Evolutionary conservation across 2,888 invertebrate genomes (phyloP).

Genomic region (Nasonia oneida): DNA sequence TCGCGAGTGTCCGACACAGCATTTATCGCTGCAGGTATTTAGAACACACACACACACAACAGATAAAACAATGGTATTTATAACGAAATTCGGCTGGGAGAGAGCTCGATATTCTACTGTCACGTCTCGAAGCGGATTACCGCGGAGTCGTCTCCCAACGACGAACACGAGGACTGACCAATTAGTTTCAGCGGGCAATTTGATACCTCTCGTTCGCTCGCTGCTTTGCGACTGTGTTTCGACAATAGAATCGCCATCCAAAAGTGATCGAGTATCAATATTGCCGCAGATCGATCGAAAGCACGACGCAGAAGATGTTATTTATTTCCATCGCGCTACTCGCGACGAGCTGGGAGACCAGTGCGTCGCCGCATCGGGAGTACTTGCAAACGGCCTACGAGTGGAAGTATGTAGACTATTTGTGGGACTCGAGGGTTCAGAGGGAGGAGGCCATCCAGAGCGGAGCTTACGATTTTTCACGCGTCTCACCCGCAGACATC

Average conservation of each 20-base stretch:
- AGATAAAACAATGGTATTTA: slow-evolving; percentile 7
- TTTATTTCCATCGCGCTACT: not conserved
- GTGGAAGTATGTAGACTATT: slow-evolving; percentile 87
- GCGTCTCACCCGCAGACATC: slow-evolving; percentile 35
- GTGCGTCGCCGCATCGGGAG: not conserved
- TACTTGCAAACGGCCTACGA: slow-evolving; percentile 80
- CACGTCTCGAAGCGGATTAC: not conserved
- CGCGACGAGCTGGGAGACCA: not conserved
- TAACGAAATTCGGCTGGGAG: not conserved
- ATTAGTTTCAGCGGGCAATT: not conserved
- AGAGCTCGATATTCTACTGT: not conserved
- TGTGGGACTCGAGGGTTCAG: slow-evolving; percentile 82
- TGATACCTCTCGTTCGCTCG: not conserved
- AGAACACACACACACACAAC: not conserved
- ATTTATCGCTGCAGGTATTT: slow-evolving; percentile 8
- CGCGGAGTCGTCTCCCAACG: too few relatives aligned
- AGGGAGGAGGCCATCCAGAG: slow-evolving; percentile 81
- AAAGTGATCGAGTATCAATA: not conserved
- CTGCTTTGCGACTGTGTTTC: too few relatives aligned
- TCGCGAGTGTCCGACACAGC: not conserved
- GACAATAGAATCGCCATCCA: not conserved
- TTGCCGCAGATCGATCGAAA: not conserved
- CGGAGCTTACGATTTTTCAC: slow-evolving; percentile 72
- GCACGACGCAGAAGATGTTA: not conserved
- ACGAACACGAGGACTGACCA: not conserved